Percentiles rank a stretch among this genome's conserved stretches.
These are phyloP conservation scores for Polylopha cassiicola DNA, from an alignment of 2,888 invertebrate species.

Conservation along the genomic window DNA sequence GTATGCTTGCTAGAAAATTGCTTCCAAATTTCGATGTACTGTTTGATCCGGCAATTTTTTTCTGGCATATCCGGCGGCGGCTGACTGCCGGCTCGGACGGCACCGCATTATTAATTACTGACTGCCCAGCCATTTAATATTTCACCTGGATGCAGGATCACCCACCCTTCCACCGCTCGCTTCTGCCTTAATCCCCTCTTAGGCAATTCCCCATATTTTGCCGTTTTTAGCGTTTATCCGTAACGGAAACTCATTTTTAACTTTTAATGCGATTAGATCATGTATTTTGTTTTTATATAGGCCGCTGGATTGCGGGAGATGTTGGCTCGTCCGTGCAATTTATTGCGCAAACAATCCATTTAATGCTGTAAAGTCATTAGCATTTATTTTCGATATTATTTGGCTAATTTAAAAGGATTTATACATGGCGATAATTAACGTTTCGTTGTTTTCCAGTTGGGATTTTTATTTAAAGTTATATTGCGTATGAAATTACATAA, in stretches of 20 bases:
- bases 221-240: conserved; percentile 51
- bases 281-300: conserved; percentile 10
- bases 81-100: conserved; percentile 42
- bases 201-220: conserved; percentile 58
- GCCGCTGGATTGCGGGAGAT: conserved; percentile 2
- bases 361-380: no score
- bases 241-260: conserved; percentile 48
- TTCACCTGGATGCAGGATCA: conserved; percentile 63
- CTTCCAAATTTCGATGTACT: conserved; percentile 52
- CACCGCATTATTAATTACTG: conserved; percentile 69
- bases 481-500: no score
- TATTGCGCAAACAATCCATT: no score
- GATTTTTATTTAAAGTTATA: no score
- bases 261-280: conserved; percentile 40
- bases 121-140: conserved; percentile 66
- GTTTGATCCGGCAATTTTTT: conserved; percentile 66
- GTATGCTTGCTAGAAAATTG: conserved; percentile 44
- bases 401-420: no score
- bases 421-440: no score
- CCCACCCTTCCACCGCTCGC: conserved; percentile 48
- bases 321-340: no score
- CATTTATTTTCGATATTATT: no score
- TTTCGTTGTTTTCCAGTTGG: no score
- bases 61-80: conserved; percentile 60
- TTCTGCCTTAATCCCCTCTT: conserved; percentile 60